Conservation (phyloP, 2,797 vertebrate genomes). For the Sphenodon punctatus region DNA sequence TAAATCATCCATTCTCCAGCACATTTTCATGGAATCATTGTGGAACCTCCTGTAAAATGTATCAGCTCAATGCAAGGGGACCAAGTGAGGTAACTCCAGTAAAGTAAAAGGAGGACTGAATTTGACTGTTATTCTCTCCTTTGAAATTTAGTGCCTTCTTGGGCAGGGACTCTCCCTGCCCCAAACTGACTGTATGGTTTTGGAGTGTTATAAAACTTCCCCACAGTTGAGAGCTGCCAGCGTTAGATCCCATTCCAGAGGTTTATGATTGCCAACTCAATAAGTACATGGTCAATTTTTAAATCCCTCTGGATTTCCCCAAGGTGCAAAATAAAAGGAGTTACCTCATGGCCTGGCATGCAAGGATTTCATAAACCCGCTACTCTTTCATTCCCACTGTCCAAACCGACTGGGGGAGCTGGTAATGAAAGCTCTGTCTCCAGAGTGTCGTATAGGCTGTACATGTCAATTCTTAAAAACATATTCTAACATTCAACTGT, state of each 20-base stretch:
- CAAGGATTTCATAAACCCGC: slow-evolving; percentile 15
- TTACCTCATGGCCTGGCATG: slow-evolving; percentile 42
- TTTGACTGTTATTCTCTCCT: background rate
- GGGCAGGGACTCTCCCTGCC: background rate
- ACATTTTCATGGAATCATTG: background rate
- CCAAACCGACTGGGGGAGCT: background rate
- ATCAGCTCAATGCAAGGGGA: background rate
- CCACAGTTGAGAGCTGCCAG: slow-evolving; percentile 1
- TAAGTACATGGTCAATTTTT: slow-evolving; percentile 35
- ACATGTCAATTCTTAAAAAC: slow-evolving; percentile 6
- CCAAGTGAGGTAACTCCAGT: background rate
- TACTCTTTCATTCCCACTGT: slow-evolving; percentile 2
- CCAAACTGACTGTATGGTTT: background rate
- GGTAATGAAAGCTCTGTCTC: slow-evolving; percentile 26
- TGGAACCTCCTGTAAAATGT: too few species aligned
- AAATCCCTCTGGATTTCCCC: slow-evolving; percentile 33
- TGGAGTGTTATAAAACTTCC: background rate
- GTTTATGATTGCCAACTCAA: slow-evolving; percentile 43
- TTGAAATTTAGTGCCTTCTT: slow-evolving; percentile 17
- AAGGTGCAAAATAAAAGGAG: slow-evolving; percentile 15
- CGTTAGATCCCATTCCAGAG: slow-evolving; percentile 44
- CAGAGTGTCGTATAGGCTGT: background rate
- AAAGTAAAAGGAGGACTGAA: background rate
- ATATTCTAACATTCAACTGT: background rate
- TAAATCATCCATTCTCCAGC: background rate